phyloP scores from a whole-genome alignment of 2,888 invertebrate species.

The Plusia festucae region DNA sequence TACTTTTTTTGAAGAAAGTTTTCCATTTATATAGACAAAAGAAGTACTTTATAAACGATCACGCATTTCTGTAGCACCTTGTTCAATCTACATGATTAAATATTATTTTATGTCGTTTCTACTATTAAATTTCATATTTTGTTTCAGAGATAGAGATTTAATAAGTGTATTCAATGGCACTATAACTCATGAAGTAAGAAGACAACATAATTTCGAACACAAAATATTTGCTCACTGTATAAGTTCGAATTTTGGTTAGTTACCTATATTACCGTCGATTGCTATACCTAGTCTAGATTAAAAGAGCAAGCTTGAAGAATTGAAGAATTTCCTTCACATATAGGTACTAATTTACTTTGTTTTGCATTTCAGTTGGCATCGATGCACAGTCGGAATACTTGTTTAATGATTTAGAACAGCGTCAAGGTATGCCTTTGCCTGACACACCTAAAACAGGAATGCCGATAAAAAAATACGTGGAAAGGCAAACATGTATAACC shows the following conservation, averaged over 20 bases:
- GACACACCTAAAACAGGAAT: constrained; percentile 17
- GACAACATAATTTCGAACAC: constrained; percentile 78
- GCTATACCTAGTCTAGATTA: too few relatives aligned
- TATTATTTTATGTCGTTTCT: background rate
- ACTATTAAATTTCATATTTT: background rate
- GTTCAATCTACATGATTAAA: too few relatives aligned
- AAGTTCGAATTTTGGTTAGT: constrained; percentile 89
- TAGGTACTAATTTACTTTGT: background rate
- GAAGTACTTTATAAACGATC: too few relatives aligned
- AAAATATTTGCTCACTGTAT: constrained; percentile 88
- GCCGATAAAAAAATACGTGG: constrained; percentile 38
- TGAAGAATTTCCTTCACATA: too few relatives aligned
- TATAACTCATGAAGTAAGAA: constrained; percentile 79
- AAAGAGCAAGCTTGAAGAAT: too few relatives aligned
- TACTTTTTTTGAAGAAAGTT: too few relatives aligned
- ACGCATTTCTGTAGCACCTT: too few relatives aligned
- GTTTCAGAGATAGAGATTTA: constrained; percentile 81
- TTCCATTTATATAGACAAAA: too few relatives aligned
- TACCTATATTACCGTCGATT: background rate
- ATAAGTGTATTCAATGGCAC: constrained; percentile 80
- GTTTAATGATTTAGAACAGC: constrained; percentile 69
- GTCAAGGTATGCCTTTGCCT: constrained; percentile 12
- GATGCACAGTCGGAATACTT: constrained; percentile 80
- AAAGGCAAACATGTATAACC: constrained; percentile 67
- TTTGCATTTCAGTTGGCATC: constrained; percentile 85